A percentile compares a stretch with the other conserved stretches of the same genome.
Evolutionary conservation across 30 jellyfish, hydroid and myxozoan genomes (phyloP).

Genomic region (Turritopsis dohrnii): DNA sequence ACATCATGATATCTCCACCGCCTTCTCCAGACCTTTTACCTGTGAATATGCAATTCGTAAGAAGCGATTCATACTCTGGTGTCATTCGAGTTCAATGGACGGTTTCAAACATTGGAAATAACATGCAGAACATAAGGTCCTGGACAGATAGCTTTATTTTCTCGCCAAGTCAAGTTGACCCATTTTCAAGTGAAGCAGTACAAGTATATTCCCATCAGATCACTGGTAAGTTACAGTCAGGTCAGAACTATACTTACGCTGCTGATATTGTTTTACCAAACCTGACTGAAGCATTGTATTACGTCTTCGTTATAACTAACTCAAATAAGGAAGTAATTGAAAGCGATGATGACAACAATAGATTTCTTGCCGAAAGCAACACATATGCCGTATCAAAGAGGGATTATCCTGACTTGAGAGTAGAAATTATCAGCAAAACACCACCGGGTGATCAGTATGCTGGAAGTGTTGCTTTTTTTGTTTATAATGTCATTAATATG

Average conservation of each 20-base stretch:
- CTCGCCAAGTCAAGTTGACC: neutral
- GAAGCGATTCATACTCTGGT: neutral
- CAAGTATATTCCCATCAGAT: neutral
- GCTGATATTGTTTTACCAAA: conserved; percentile 7
- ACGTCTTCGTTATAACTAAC: conserved; percentile 4
- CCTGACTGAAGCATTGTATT: neutral
- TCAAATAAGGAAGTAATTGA: neutral
- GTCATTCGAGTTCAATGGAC: conserved; percentile 18
- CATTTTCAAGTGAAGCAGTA: neutral
- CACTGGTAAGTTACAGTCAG: conserved; percentile 18
- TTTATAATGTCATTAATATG: neutral
- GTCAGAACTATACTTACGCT: neutral
- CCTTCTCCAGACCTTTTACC: conserved; percentile 6
- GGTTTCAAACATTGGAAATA: conserved; percentile 14
- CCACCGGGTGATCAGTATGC: neutral
- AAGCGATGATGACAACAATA: conserved; percentile 2
- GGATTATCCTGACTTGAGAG: neutral
- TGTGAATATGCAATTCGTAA: neutral
- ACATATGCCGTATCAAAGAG: neutral
- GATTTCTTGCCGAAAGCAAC: neutral
- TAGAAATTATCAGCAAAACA: neutral
- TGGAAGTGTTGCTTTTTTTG: neutral
- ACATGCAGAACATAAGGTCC: neutral
- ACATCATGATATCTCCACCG: neutral
- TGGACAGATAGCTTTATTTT: conserved; percentile 24